Percentiles rank a stretch among this genome's conserved stretches.
Conservation (phyloP, 2,888 invertebrate genomes). For the Fragum fragum region DNA sequence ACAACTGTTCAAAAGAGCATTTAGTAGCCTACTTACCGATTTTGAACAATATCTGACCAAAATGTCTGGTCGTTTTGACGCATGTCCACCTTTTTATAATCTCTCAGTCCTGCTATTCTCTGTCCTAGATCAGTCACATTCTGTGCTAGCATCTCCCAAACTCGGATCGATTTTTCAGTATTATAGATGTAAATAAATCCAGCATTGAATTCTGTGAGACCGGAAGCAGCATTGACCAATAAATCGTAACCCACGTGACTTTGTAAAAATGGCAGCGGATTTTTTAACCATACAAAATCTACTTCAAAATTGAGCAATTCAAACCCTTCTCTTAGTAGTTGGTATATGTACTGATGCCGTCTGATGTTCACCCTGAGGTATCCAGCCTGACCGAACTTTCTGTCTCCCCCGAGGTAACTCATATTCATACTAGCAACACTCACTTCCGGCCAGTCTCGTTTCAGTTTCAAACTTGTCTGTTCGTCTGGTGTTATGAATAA, state of each 20-base stretch:
- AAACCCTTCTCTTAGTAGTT: background rate
- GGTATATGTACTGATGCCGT: slow-evolving; percentile 3
- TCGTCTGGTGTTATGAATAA: slow-evolving; percentile 23
- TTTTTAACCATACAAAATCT: slow-evolving; percentile 15
- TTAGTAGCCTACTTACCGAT: background rate
- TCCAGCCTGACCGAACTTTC: slow-evolving; percentile 12
- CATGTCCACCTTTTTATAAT: background rate
- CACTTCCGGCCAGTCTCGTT: background rate
- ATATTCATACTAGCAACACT: slow-evolving; percentile 11
- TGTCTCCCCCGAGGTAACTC: background rate
- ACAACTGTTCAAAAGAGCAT: too few species aligned
- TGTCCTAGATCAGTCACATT: background rate
- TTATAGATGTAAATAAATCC: slow-evolving; percentile 14
- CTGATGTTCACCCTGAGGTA: slow-evolving; percentile 9
- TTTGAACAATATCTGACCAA: background rate
- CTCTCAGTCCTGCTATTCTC: background rate
- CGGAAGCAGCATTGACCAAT: background rate
- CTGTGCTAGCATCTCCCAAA: background rate
- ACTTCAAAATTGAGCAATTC: slow-evolving; percentile 10
- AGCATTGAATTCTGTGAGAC: background rate
- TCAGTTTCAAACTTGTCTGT: background rate
- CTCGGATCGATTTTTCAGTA: slow-evolving; percentile 1
- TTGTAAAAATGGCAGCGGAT: slow-evolving; percentile 9
- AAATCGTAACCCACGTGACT: slow-evolving; percentile 6
- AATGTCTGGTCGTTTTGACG: background rate